Evolutionary conservation across 1,140 invertebrate genomes (phyloP), one percentile per base, ranked within the genome.

Genomic region (Hycleus cichorii): DNA sequence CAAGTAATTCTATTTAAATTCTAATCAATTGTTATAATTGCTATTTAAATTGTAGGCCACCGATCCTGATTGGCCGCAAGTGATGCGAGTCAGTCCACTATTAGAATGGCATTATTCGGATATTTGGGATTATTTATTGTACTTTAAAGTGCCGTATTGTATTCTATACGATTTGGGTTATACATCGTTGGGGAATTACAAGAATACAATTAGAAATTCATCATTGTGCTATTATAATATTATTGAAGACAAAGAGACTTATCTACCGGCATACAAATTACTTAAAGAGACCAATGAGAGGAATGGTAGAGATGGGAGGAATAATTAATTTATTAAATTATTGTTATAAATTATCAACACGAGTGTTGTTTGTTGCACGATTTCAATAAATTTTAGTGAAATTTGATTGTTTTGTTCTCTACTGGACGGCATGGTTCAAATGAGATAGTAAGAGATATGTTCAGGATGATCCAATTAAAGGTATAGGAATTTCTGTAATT

Each of bases 41-140:
- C 18, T 18, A 2, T 18, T 60, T 70, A 32, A 72, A 79, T 75
- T 64, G 10, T 46, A 85, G 88, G 81, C 84, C 78, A 94, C 93
- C 9, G 95, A 97, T 77, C 58, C 78, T 2, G 84, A 78, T 47
- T 98, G 95, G 95, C 93, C 95, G 3, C 77, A 84, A 68, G 77
- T 95, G 53, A 87, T 95, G 79, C 77, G 95, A 25, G 83, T 97
- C 6, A 91, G 83, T 74, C 93, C 95, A 0, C 76, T 98, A 25
- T 76, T 97, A 4, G 82, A 95, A 64, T 98, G 94, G 94, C 81
- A 79, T 6, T 97, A 96, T 71, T 79, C 79, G 43, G 84, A 95
- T 66, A 83, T 98, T 48, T 98, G 95, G 95, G 80, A 81, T 54
- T 97, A 95, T 69, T 77, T 97, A 5, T 72, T 88, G 8, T 71